phyloP scores from a whole-genome alignment of 2,888 invertebrate species.

The Drosophila kanekoi region DNA sequence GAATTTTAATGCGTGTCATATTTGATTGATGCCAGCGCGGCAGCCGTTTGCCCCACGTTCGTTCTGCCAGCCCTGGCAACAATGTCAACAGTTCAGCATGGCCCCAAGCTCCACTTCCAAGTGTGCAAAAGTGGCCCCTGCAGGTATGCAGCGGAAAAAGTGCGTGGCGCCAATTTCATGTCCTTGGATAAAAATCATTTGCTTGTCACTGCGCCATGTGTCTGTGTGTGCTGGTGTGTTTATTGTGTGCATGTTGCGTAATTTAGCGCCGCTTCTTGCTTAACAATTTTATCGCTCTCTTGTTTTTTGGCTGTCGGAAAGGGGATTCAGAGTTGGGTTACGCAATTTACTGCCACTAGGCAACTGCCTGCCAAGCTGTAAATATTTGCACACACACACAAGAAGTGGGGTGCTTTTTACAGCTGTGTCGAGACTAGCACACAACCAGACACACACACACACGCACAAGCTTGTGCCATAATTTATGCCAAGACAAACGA shows the following conservation, averaged over 20 bases:
- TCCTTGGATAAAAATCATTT: slow-evolving; percentile 53
- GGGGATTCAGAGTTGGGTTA: slow-evolving; percentile 9
- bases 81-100: slow-evolving; percentile 76
- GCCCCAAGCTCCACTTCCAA: slow-evolving; percentile 56
- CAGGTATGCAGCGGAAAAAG: slow-evolving; percentile 74
- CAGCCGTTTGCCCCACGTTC: background rate
- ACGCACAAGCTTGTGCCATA: slow-evolving; percentile 43
- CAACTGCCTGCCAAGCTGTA: slow-evolving; percentile 48
- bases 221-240: slow-evolving; percentile 8
- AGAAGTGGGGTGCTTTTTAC: slow-evolving; percentile 42
- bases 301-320: slow-evolving; percentile 15
- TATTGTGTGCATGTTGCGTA: slow-evolving; percentile 63
- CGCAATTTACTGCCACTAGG: slow-evolving; percentile 60
- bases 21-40: slow-evolving; percentile 70
- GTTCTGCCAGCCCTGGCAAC: slow-evolving; percentile 42
- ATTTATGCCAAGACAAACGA: slow-evolving; percentile 73
- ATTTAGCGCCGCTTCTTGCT: slow-evolving; percentile 68
- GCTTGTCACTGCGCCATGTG: slow-evolving; percentile 30
- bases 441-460: slow-evolving; percentile 17
- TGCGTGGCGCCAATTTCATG: slow-evolving; percentile 53
- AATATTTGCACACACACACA: slow-evolving; percentile 55
- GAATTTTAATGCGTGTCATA: slow-evolving; percentile 80
- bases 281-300: slow-evolving; percentile 72
- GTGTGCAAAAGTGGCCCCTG: slow-evolving; percentile 58
- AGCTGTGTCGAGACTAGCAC: slow-evolving; percentile 48